These are phyloP conservation scores for Dascillus cervinus DNA, from an alignment of 2,888 invertebrate species.

Conservation along the genomic window DNA sequence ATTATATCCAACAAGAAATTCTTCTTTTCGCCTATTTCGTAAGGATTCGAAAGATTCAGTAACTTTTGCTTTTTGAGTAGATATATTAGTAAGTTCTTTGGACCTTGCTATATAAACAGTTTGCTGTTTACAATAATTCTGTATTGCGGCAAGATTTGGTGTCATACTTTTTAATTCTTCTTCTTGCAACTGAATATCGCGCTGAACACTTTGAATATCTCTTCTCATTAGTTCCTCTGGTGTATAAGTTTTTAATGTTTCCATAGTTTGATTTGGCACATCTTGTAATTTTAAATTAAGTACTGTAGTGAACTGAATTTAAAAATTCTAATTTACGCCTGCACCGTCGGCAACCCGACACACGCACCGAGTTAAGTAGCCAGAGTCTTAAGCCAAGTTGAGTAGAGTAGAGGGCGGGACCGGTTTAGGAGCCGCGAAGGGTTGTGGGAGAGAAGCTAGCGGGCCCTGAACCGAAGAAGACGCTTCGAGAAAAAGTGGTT, in stretches of 20 bases:
- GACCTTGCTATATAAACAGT: slow-evolving; percentile 66
- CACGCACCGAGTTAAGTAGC: no score
- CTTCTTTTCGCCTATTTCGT: slow-evolving; percentile 63
- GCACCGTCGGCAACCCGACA: slow-evolving; percentile 14
- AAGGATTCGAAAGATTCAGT: slow-evolving; percentile 60
- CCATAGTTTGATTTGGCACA: slow-evolving; percentile 45
- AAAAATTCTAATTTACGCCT: no score
- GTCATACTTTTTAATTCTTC: slow-evolving; percentile 56
- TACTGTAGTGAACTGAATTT: no score
- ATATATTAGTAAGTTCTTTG: slow-evolving; percentile 73
- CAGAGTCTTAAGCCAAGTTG: no score
- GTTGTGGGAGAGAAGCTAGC: no score
- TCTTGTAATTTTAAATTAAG: no score
- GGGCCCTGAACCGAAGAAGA: no score
- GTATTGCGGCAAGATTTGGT: slow-evolving; percentile 67
- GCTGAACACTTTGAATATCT: slow-evolving; percentile 51
- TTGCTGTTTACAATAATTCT: slow-evolving; percentile 65
- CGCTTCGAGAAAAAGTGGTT: no score
- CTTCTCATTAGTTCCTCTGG: slow-evolving; percentile 59
- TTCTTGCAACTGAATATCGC: slow-evolving; percentile 50
- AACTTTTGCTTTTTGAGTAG: no score
- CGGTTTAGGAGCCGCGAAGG: no score
- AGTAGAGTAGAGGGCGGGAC: no score
- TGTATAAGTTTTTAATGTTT: slow-evolving; percentile 48
- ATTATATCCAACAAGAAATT: slow-evolving; percentile 81